Percentiles rank a stretch among this genome's conserved stretches.
Conservation (phyloP, 2,888 invertebrate species). For the Anthrax anthrax region DNA sequence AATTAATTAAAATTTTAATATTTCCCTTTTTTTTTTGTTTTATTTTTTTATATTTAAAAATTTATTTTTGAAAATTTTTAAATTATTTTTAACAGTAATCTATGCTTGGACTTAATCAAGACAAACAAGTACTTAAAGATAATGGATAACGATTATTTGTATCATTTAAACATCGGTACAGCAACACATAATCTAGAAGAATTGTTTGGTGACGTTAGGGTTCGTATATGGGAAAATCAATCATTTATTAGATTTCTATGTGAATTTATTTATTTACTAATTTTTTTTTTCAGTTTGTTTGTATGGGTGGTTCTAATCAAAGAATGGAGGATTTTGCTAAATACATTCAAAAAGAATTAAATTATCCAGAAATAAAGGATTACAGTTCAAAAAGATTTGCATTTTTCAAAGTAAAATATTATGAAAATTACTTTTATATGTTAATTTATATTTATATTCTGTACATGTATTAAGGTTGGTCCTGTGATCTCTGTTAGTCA, state of each 20-base stretch:
- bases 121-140: slow-evolving; percentile 3
- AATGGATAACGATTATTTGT: slow-evolving; percentile 78
- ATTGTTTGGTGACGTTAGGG: slow-evolving; percentile 90
- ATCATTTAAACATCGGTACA: slow-evolving; percentile 77
- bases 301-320: slow-evolving; percentile 85
- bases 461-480: slow-evolving; percentile 19
- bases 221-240: slow-evolving; percentile 27
- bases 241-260: too few species aligned
- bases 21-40: too few species aligned
- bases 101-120: too few species aligned
- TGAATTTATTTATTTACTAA: background rate
- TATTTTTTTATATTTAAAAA: too few species aligned
- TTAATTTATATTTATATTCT: background rate
- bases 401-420: slow-evolving; percentile 69
- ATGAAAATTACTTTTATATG: background rate
- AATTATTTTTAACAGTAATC: too few species aligned
- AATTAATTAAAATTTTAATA: too few species aligned
- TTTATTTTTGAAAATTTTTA: too few species aligned
- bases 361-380: slow-evolving; percentile 42
- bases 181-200: slow-evolving; percentile 70
- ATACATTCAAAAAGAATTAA: slow-evolving; percentile 68
- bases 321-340: slow-evolving; percentile 82
- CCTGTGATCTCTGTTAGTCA: slow-evolving; percentile 41
- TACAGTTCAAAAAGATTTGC: slow-evolving; percentile 65
- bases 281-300: slow-evolving; percentile 57